A percentile compares a stretch with the other conserved stretches of the same genome.
These are phyloP conservation scores for Phallusia fumigata DNA, from an alignment of 23 tunicate species.

Conservation along the genomic window DNA sequence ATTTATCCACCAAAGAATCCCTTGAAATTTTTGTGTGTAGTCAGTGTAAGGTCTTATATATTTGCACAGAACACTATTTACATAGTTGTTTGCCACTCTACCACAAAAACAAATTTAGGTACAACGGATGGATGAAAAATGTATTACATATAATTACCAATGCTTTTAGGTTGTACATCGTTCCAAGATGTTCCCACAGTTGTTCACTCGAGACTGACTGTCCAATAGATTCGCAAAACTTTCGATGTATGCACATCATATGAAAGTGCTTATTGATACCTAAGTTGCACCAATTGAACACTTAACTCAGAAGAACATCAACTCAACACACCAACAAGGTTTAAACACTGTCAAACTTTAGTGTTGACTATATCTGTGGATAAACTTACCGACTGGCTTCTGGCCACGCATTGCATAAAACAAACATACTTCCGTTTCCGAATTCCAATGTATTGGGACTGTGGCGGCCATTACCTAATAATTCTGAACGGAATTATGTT, in stretches of 20 bases:
- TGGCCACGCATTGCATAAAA: slow-evolving; percentile 88
- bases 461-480: neutral
- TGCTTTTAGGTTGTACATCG: slow-evolving; percentile 76
- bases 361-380: neutral
- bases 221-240: slow-evolving; percentile 62
- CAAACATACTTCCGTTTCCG: slow-evolving; percentile 85
- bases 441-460: slow-evolving; percentile 43
- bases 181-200: slow-evolving; percentile 59
- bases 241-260: slow-evolving; percentile 79
- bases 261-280: slow-evolving; percentile 89
- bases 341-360: no score
- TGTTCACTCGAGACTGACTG: slow-evolving; percentile 56
- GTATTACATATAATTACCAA: no score
- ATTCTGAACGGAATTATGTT: no score
- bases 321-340: no score
- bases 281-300: neutral
- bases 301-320: no score
- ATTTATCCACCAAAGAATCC: no score
- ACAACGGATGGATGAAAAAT: no score
- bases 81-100: no score
- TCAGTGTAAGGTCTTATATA: no score
- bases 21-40: no score
- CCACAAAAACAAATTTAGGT: no score
- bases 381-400: slow-evolving; percentile 72
- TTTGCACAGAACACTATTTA: no score